Evolutionary conservation across 2,888 invertebrate species (phyloP).

Genomic region (Melipona beecheii): DNA sequence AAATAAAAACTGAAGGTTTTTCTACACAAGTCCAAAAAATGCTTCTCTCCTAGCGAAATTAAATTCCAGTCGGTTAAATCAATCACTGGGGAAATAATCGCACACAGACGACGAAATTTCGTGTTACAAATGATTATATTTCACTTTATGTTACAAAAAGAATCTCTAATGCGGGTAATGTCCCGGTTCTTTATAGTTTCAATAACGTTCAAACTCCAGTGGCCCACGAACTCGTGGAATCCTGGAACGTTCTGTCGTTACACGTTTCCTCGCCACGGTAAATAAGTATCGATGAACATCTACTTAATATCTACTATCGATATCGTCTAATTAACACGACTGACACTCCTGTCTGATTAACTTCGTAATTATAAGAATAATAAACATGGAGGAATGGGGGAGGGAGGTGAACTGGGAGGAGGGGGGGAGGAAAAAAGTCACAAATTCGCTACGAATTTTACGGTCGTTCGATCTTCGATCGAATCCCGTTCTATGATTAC

Average conservation of each 20-base stretch:
- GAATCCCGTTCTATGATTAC: constrained; percentile 29
- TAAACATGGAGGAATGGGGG: constrained; percentile 37
- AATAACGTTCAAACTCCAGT: constrained; percentile 57
- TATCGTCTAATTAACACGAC: constrained; percentile 60
- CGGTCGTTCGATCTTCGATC: not conserved
- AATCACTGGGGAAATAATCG: not conserved
- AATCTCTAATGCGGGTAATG: constrained; percentile 70
- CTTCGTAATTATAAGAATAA: constrained; percentile 45
- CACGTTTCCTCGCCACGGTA: constrained; percentile 34
- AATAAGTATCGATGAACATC: constrained; percentile 66
- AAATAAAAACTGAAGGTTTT: no score
- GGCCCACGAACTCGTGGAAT: constrained; percentile 31
- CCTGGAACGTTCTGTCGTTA: constrained; percentile 16
- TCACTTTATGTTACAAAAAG: constrained; percentile 80
- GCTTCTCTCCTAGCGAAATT: no score
- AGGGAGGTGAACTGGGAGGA: not conserved
- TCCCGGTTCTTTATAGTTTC: constrained; percentile 50
- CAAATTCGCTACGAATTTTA: constrained; percentile 43
- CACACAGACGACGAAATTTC: not conserved
- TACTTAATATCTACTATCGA: constrained; percentile 61
- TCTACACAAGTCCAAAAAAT: not conserved
- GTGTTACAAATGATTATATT: constrained; percentile 81
- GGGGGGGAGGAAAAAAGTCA: constrained; percentile 25
- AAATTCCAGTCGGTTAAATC: not conserved
- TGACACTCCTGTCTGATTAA: constrained; percentile 35